Percentiles rank a stretch among this genome's conserved stretches.
These are phyloP conservation scores for Opisthocomus hoazin DNA, from an alignment of 2,113 vertebrate species.

Conservation along the genomic window DNA sequence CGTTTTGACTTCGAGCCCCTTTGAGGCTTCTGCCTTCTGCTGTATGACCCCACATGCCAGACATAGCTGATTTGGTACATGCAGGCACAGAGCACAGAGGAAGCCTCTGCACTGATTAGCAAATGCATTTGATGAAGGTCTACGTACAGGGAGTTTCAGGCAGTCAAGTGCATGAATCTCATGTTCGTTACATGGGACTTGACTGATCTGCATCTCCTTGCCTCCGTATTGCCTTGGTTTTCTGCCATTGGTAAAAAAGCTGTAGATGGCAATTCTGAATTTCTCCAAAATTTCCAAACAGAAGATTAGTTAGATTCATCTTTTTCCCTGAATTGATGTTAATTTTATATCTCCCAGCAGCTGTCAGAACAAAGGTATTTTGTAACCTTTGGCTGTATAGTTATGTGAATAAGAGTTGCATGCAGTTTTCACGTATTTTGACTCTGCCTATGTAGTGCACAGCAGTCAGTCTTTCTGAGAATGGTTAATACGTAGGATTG, in stretches of 20 bases:
- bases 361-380: constrained; percentile 20
- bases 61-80: not conserved
- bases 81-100: not conserved
- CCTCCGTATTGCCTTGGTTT: not conserved
- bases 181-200: rapidly evolving
- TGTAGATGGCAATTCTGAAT: not conserved
- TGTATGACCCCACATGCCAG: not conserved
- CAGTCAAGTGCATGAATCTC: not conserved
- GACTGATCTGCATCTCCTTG: not conserved
- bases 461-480: not conserved
- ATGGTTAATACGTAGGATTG: not conserved
- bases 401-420: not conserved
- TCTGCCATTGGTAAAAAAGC: not conserved
- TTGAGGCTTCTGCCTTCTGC: not conserved
- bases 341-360: not conserved
- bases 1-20: not conserved
- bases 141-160: not conserved
- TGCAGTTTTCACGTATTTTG: not conserved
- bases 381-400: not conserved
- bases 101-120: not conserved
- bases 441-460: not conserved
- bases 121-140: not conserved
- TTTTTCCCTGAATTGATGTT: not conserved
- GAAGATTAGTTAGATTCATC: not conserved
- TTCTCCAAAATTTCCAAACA: not conserved